These are phyloP conservation scores for Collichthys lucidus DNA, from an alignment of 2,113 vertebrate species.

Conservation along the genomic window DNA sequence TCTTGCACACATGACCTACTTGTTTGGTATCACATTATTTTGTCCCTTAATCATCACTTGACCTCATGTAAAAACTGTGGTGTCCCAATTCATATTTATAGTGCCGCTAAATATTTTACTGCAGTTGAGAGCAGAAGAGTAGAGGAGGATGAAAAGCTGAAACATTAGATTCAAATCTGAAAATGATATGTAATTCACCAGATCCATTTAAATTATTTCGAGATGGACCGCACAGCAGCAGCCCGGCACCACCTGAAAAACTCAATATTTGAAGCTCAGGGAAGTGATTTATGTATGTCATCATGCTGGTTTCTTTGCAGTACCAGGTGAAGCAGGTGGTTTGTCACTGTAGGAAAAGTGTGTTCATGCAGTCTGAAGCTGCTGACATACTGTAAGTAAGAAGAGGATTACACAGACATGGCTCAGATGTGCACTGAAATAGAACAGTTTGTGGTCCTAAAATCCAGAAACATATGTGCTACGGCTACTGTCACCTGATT, in stretches of 20 bases:
- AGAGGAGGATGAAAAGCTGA: not conserved
- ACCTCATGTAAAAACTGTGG: not conserved
- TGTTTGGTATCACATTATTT: not conserved
- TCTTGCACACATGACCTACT: slow-evolving; percentile 5
- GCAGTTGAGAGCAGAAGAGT: not conserved
- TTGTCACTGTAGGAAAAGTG: slow-evolving; percentile 40
- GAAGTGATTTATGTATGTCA: slow-evolving; percentile 4
- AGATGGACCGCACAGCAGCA: too few relatives aligned
- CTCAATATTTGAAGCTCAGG: not conserved
- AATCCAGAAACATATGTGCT: slow-evolving; percentile 13
- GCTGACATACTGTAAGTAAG: slow-evolving; percentile 43
- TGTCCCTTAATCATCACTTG: slow-evolving; percentile 29
- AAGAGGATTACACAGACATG: slow-evolving; percentile 53
- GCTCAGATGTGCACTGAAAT: slow-evolving; percentile 36
- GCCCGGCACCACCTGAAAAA: not conserved
- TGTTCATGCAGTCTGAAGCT: slow-evolving; percentile 34
- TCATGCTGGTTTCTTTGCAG: not conserved
- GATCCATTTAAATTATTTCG: slow-evolving; percentile 4
- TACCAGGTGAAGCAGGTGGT: slow-evolving; percentile 11
- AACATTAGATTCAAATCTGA: not conserved
- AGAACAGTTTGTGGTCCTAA: slow-evolving; percentile 30
- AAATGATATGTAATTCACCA: slow-evolving; percentile 10
- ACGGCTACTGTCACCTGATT: slow-evolving; percentile 6
- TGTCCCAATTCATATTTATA: not conserved
- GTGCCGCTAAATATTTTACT: not conserved